Conservation (phyloP, 2,888 invertebrate genomes). For the Synergus umbraculus region DNA sequence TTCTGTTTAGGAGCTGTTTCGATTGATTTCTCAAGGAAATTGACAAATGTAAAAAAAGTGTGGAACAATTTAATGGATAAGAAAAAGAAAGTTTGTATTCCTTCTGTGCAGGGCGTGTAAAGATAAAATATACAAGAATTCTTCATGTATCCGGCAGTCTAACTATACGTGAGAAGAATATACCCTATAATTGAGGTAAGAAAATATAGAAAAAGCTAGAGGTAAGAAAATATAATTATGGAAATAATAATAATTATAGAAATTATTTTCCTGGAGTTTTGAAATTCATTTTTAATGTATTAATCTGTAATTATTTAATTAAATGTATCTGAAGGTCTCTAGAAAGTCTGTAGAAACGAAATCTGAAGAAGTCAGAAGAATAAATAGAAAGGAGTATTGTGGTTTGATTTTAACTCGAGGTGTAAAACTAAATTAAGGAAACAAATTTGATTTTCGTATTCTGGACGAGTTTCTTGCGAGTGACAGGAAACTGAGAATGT, state of each 20-base stretch:
- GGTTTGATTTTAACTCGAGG: background rate
- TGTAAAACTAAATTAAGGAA: background rate
- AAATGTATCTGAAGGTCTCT: background rate
- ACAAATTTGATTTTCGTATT: slow-evolving; percentile 32
- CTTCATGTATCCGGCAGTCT: slow-evolving; percentile 59
- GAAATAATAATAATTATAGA: background rate
- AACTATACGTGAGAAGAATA: slow-evolving; percentile 61
- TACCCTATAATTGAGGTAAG: background rate
- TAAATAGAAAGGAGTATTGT: background rate
- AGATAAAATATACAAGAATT: slow-evolving; percentile 43
- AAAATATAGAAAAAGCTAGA: background rate
- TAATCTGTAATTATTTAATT: too few relatives aligned
- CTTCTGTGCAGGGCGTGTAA: slow-evolving; percentile 2
- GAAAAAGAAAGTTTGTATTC: background rate
- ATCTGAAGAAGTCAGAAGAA: background rate
- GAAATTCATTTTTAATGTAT: too few relatives aligned
- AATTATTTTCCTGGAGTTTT: background rate
- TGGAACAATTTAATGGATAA: background rate
- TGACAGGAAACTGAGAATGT: slow-evolving; percentile 46
- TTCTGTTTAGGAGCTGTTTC: background rate
- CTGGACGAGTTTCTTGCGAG: slow-evolving; percentile 10
- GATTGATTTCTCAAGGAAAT: background rate
- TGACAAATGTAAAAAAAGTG: background rate
- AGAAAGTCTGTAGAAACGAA: too few relatives aligned
- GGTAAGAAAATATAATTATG: background rate